phyloP scores from a whole-genome alignment of 1,140 invertebrate species.

The Drosophila takahashii region DNA sequence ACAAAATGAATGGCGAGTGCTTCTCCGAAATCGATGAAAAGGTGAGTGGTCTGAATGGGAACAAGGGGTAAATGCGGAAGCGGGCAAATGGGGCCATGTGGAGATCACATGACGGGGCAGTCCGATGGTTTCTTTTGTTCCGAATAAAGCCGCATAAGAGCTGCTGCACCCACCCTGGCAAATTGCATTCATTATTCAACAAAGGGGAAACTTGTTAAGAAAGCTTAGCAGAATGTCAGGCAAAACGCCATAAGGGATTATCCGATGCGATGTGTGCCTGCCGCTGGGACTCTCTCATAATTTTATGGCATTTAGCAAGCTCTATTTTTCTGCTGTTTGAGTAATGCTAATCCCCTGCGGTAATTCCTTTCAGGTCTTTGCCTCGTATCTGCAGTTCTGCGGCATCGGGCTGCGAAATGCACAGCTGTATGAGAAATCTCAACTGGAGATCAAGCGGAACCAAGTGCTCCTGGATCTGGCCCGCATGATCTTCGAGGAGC shows the following conservation, averaged over 20 bases:
- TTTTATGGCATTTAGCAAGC: constrained; percentile 37
- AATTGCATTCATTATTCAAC: constrained; percentile 78
- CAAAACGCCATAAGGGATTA: constrained; percentile 49
- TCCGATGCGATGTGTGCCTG: constrained; percentile 30
- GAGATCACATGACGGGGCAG: constrained; percentile 14
- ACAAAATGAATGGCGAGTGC: constrained; percentile 93
- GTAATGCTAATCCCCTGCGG: constrained; percentile 12
- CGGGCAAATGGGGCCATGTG: constrained; percentile 9
- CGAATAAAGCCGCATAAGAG: constrained; percentile 37
- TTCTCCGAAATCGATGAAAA: constrained; percentile 95
- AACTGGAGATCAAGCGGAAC: constrained; percentile 97
- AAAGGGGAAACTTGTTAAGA: constrained; percentile 46
- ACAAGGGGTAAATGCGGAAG: constrained; percentile 2
- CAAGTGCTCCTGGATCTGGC: constrained; percentile 97
- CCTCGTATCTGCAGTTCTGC: constrained; percentile 97
- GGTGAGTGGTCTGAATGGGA: constrained; percentile 64
- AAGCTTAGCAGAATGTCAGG: constrained; percentile 60
- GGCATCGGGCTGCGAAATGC: constrained; percentile 97
- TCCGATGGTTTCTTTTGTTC: constrained; percentile 49
- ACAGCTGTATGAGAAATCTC: constrained; percentile 96
- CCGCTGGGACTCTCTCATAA: constrained; percentile 24
- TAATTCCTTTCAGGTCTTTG: constrained; percentile 88
- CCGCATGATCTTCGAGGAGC: constrained; percentile 98
- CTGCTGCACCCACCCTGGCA: constrained; percentile 29
- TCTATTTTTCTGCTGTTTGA: constrained; percentile 13